These are phyloP conservation scores for Anguilla marmorata DNA, from an alignment of 2,797 vertebrate genomes.

Conservation along the genomic window DNA sequence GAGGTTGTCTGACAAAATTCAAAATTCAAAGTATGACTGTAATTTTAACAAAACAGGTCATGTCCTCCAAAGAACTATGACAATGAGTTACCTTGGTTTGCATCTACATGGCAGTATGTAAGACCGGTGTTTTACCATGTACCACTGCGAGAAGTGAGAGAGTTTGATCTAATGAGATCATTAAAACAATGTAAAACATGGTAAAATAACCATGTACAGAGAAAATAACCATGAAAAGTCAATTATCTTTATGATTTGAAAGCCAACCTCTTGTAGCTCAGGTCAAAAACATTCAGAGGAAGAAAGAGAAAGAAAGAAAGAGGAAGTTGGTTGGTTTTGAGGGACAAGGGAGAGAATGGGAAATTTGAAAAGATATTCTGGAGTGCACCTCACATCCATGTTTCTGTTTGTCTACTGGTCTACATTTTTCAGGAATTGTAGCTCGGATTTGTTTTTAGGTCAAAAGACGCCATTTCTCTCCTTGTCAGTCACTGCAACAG, in stretches of 20 bases:
- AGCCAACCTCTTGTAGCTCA: conserved; percentile 1
- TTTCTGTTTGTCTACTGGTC: conserved; percentile 43
- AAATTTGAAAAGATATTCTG: conserved; percentile 20
- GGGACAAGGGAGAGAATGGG: conserved; percentile 32
- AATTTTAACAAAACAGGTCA: background rate
- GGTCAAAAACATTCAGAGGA: conserved; percentile 17
- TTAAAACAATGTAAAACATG: background rate
- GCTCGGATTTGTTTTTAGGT: conserved; percentile 18
- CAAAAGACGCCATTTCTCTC: conserved; percentile 49
- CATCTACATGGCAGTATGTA: background rate
- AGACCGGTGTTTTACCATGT: too few relatives aligned
- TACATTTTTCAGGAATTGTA: conserved; percentile 32
- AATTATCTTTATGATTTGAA: conserved; percentile 21
- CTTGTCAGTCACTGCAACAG: conserved; percentile 60
- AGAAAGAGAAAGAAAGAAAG: conserved; percentile 26
- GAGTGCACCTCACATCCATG: conserved; percentile 42
- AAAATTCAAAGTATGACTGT: background rate
- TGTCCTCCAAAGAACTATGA: background rate
- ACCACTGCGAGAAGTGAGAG: background rate
- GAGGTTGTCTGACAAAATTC: conserved; percentile 11
- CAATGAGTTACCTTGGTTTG: background rate
- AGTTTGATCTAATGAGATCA: background rate
- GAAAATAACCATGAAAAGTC: background rate
- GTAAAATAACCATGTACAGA: background rate
- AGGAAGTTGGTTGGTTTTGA: background rate